Conservation (phyloP, 2,888 invertebrate genomes). For the Drosophila mimica region DNA sequence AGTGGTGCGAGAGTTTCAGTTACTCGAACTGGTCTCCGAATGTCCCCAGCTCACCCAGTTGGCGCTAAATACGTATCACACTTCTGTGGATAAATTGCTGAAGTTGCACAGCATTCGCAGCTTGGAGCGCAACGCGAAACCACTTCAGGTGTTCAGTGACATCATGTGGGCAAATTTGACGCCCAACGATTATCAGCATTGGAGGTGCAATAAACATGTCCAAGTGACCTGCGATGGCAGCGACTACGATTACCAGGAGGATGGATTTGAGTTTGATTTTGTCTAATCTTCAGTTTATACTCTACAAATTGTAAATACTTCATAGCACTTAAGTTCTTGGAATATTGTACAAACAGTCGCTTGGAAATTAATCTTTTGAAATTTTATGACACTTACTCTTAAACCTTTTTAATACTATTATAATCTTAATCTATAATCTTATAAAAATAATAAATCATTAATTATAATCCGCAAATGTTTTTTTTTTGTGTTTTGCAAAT, state of each 20-base stretch:
- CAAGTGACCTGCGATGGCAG: constrained; percentile 59
- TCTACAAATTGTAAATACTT: constrained; percentile 35
- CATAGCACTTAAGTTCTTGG: constrained; percentile 15
- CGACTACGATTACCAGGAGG: constrained; percentile 71
- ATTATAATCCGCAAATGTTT: no score
- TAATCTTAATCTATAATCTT: no score
- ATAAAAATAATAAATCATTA: no score
- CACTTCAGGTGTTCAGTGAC: constrained; percentile 61
- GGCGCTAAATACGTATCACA: constrained; percentile 60
- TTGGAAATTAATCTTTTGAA: not conserved
- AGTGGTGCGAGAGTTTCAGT: constrained; percentile 50
- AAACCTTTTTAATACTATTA: no score
- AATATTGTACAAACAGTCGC: constrained; percentile 14
- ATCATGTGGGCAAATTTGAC: constrained; percentile 56
- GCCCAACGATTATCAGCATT: constrained; percentile 39
- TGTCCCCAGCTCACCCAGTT: constrained; percentile 57
- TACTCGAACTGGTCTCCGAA: constrained; percentile 60
- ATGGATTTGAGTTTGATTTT: constrained; percentile 72
- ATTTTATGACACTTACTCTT: no score
- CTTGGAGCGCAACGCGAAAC: constrained; percentile 39
- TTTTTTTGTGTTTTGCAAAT: no score
- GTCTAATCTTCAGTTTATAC: constrained; percentile 30
- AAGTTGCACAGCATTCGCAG: constrained; percentile 56
- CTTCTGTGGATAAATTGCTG: constrained; percentile 48
- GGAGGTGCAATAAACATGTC: constrained; percentile 46